These are phyloP conservation scores for Morone chrysops DNA, from an alignment of 2,113 vertebrate species.

Conservation along the genomic window DNA sequence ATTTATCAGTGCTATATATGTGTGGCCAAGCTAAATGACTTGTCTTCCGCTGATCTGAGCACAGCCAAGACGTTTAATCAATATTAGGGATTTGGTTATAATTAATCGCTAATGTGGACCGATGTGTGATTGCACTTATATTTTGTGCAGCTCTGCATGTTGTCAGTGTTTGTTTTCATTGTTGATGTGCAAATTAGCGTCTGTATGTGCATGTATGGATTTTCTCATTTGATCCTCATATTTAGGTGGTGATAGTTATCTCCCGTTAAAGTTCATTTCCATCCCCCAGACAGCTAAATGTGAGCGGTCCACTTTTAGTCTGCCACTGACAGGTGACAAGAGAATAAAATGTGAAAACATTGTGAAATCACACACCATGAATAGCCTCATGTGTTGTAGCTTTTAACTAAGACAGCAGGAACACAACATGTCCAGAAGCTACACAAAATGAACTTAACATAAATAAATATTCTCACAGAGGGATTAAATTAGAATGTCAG, in stretches of 20 bases:
- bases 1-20: conserved; percentile 53
- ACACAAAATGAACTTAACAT: conserved; percentile 4
- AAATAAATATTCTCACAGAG: conserved; percentile 1
- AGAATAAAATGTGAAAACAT: background rate
- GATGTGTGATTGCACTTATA: conserved; percentile 34
- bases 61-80: conserved; percentile 68
- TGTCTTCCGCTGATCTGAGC: conserved; percentile 61
- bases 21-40: conserved; percentile 65
- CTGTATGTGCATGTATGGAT: background rate
- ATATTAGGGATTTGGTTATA: conserved; percentile 56
- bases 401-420: background rate
- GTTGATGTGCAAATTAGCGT: conserved; percentile 14
- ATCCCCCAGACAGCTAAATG: background rate
- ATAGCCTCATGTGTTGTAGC: background rate
- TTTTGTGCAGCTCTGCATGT: conserved; percentile 12
- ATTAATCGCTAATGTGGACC: conserved; percentile 59
- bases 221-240: conserved; percentile 29
- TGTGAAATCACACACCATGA: background rate
- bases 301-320: conserved; percentile 23
- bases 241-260: background rate
- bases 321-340: background rate
- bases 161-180: conserved; percentile 13
- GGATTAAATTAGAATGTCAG: conserved; percentile 31
- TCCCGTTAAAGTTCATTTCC: conserved; percentile 28
- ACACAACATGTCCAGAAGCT: background rate